phyloP scores from a whole-genome alignment of 2,113 vertebrate species.

The Charina bottae region DNA sequence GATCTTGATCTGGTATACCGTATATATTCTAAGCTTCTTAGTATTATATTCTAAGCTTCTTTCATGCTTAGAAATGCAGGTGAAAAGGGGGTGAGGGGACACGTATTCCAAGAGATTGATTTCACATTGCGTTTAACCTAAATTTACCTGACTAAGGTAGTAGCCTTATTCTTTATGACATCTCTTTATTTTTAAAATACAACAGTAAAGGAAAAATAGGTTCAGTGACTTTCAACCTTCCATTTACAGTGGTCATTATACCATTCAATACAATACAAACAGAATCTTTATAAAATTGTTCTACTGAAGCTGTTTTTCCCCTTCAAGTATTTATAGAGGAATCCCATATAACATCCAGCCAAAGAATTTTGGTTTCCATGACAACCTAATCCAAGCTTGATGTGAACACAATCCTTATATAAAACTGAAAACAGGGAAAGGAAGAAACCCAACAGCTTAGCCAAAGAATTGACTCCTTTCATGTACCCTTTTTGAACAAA shows the following conservation, averaged over 20 bases:
- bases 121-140: neutral
- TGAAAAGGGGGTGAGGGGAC: neutral
- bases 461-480: slow-evolving; percentile 17
- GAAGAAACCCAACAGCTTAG: slow-evolving; percentile 30
- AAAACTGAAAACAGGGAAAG: slow-evolving; percentile 54
- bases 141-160: neutral
- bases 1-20: neutral
- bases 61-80: neutral
- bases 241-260: neutral
- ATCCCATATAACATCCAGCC: slow-evolving; percentile 51
- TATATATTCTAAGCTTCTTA: neutral
- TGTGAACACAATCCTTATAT: slow-evolving; percentile 57
- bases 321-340: slow-evolving; percentile 57
- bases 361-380: slow-evolving; percentile 66
- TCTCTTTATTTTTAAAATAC: neutral
- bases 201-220: neutral
- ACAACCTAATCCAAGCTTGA: slow-evolving; percentile 67
- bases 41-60: neutral
- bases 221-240: neutral
- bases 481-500: neutral
- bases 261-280: slow-evolving; percentile 27
- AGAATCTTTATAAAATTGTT: slow-evolving; percentile 38
- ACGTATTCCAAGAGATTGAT: neutral
- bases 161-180: neutral
- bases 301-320: slow-evolving; percentile 36